Evolutionary conservation across 1,140 invertebrate genomes (phyloP).

Genomic region (Pemphigus obesinymphae): DNA sequence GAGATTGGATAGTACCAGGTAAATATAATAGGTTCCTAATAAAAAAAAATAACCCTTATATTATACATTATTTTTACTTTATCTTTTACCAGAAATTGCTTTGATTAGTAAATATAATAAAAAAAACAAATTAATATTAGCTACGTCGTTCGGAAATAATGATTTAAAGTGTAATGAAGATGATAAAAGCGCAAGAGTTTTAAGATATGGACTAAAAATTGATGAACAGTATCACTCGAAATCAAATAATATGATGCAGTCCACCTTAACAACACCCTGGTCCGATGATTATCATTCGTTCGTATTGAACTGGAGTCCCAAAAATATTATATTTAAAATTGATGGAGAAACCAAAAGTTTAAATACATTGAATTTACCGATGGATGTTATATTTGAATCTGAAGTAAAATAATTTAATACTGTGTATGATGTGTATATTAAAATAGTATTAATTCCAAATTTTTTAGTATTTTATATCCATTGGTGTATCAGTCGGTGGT

Average conservation of each 20-base stretch:
- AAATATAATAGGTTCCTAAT: background rate
- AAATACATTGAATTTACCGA: background rate
- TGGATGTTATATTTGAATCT: background rate
- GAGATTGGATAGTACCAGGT: conserved; percentile 74
- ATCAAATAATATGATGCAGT: background rate
- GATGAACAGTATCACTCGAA: background rate
- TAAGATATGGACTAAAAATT: conserved; percentile 26
- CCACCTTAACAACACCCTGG: background rate
- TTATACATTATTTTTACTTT: background rate
- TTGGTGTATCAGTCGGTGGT: conserved; percentile 58
- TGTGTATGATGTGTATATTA: background rate
- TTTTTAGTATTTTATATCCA: conserved; percentile 55
- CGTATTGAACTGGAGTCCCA: background rate
- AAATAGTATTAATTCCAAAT: background rate
- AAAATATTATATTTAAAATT: background rate
- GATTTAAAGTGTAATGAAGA: background rate
- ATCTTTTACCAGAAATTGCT: background rate
- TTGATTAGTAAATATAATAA: background rate
- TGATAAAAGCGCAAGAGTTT: background rate
- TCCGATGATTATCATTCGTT: conserved; percentile 1
- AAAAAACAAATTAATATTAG: background rate
- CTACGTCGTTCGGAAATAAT: background rate
- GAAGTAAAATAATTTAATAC: background rate
- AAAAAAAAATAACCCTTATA: background rate
- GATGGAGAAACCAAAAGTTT: background rate